A percentile compares a stretch with the other conserved stretches of the same genome.
Conservation (phyloP, 2,113 vertebrate genomes). For the Geococcyx californianus region DNA sequence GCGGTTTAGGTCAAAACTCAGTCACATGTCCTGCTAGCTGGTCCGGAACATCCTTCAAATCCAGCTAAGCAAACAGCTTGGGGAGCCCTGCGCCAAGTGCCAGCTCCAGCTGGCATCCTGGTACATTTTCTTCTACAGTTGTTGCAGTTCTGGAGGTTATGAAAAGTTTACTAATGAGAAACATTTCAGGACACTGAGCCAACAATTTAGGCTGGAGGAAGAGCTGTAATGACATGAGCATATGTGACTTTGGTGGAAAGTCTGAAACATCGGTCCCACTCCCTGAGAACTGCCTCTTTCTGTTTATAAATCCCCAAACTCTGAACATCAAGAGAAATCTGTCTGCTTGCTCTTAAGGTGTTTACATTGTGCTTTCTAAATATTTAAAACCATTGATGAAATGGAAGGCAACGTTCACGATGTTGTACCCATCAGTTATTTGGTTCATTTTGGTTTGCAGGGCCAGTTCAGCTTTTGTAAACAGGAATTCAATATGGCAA, state of each 20-base stretch:
- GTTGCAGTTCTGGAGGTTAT: conserved; percentile 50
- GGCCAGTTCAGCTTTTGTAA: background rate
- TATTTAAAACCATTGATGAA: conserved; percentile 21
- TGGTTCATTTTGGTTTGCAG: background rate
- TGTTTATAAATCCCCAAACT: background rate
- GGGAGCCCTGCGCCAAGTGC: conserved; percentile 5
- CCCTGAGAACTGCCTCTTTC: background rate
- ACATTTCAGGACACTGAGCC: background rate
- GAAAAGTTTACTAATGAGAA: conserved; percentile 58
- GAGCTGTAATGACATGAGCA: background rate
- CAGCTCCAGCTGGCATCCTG: conserved; percentile 47
- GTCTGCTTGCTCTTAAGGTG: background rate
- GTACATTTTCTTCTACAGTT: background rate
- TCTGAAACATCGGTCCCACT: background rate
- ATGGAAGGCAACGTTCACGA: background rate
- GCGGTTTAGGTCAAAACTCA: background rate
- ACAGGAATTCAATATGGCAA: background rate
- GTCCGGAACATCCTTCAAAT: conserved; percentile 10
- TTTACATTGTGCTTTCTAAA: background rate
- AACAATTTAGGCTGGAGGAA: background rate
- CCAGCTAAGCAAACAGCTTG: conserved; percentile 43
- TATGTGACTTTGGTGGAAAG: background rate
- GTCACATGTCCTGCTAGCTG: background rate
- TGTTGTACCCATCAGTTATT: background rate
- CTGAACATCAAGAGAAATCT: background rate